These are phyloP conservation scores for Stenopsyche tienmushanensis DNA, from an alignment of 1,140 invertebrate species.

Conservation along the genomic window DNA sequence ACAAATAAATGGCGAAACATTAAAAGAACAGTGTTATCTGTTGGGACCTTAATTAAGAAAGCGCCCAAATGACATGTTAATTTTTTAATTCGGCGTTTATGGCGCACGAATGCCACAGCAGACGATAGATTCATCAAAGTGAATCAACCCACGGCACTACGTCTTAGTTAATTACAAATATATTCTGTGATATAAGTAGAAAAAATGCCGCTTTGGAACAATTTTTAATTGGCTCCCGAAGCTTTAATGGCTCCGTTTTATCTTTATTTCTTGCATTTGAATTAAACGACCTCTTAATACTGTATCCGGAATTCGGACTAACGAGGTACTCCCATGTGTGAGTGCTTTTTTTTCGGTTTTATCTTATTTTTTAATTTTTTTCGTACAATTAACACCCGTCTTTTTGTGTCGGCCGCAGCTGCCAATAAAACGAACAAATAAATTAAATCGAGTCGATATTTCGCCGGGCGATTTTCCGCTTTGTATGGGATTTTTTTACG, in stretches of 20 bases:
- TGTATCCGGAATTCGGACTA: conserved; percentile 22
- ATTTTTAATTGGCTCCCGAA: conserved; percentile 39
- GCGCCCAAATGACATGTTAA: no score
- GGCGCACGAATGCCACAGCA: conserved; percentile 14
- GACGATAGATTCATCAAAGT: conserved; percentile 15
- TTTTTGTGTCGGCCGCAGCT: no score
- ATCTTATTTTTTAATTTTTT: conserved; percentile 17
- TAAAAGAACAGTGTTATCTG: no score
- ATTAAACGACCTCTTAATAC: conserved; percentile 28
- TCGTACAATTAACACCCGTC: conserved; percentile 12
- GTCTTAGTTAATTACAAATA: conserved; percentile 24
- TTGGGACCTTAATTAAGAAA: no score
- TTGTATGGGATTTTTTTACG: no score
- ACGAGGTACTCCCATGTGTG: conserved; percentile 10
- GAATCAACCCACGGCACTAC: conserved; percentile 18
- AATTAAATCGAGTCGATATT: no score
- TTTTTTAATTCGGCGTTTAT: conserved; percentile 6
- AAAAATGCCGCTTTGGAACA: conserved; percentile 34
- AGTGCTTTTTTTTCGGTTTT: conserved; percentile 1
- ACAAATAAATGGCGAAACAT: no score
- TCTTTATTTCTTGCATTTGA: conserved; percentile 36
- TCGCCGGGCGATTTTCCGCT: no score
- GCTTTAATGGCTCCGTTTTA: conserved; percentile 38
- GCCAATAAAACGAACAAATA: no score
- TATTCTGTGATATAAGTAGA: neutral